phyloP scores from a whole-genome alignment of 1,140 invertebrate species.

The Penaeus chinensis region DNA sequence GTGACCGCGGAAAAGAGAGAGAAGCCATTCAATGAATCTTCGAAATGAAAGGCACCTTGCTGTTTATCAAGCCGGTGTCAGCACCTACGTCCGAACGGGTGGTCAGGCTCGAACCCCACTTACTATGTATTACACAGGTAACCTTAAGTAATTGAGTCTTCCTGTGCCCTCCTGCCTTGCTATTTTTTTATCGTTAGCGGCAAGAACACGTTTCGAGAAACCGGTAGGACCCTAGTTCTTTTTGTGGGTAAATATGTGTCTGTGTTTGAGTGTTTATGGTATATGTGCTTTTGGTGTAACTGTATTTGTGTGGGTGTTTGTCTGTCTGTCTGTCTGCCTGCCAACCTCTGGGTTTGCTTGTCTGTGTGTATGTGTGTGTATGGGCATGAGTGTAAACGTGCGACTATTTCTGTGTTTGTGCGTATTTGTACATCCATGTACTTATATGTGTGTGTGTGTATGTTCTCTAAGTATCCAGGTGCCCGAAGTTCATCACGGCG shows the following conservation, averaged over 20 bases:
- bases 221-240: not conserved
- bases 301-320: slow-evolving; percentile 2
- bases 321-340: not conserved
- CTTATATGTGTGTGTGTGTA: no score
- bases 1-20: not conserved
- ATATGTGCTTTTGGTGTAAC: slow-evolving; percentile 26
- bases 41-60: not conserved
- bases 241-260: not conserved
- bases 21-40: not conserved
- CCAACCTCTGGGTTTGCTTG: not conserved
- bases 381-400: not conserved
- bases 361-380: slow-evolving; percentile 1
- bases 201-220: not conserved
- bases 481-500: no score
- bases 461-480: no score
- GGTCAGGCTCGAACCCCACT: no score
- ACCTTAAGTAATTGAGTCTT: no score
- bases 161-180: not conserved
- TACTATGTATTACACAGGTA: no score
- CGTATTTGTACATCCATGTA: no score
- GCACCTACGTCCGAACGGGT: no score
- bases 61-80: no score
- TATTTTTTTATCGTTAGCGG: not conserved
- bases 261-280: slow-evolving; percentile 33
- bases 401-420: no score